Evolutionary conservation across 2,113 vertebrate species (phyloP).

Genomic region (Meriones unguiculatus): DNA sequence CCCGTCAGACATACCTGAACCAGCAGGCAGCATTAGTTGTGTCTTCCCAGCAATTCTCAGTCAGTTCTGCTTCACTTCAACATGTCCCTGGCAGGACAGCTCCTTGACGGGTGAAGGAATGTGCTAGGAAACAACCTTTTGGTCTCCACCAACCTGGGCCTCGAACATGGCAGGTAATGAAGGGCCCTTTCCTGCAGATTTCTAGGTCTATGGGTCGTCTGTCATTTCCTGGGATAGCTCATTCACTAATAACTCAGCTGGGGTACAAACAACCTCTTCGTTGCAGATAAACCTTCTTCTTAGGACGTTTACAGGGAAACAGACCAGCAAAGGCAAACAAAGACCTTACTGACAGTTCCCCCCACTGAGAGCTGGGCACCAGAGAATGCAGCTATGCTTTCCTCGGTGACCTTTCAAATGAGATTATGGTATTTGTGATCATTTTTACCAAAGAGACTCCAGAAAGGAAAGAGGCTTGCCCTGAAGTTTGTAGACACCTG

Average conservation of each 20-base stretch:
- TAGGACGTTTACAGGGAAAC: too few relatives aligned
- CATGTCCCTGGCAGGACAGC: too few relatives aligned
- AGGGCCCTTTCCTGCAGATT: neutral
- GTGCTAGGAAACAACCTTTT: neutral
- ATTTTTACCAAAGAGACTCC: neutral
- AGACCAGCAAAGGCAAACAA: neutral
- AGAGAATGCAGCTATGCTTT: neutral
- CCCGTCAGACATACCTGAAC: neutral
- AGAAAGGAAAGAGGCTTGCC: neutral
- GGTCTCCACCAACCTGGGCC: too few relatives aligned
- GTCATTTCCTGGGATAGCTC: neutral
- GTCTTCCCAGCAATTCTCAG: neutral
- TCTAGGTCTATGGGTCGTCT: accelerated
- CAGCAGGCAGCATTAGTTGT: neutral
- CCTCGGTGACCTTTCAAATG: neutral
- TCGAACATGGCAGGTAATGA: too few relatives aligned
- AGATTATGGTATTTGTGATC: neutral
- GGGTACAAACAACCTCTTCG: accelerated
- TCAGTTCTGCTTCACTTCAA: neutral
- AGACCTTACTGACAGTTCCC: neutral
- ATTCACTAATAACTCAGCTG: neutral
- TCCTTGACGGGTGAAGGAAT: neutral
- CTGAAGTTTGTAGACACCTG: neutral
- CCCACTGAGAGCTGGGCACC: too few relatives aligned
- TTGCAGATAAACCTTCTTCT: neutral